phyloP scores from a whole-genome alignment of 2,113 vertebrate species.

The Melanerpes aurifrons region DNA sequence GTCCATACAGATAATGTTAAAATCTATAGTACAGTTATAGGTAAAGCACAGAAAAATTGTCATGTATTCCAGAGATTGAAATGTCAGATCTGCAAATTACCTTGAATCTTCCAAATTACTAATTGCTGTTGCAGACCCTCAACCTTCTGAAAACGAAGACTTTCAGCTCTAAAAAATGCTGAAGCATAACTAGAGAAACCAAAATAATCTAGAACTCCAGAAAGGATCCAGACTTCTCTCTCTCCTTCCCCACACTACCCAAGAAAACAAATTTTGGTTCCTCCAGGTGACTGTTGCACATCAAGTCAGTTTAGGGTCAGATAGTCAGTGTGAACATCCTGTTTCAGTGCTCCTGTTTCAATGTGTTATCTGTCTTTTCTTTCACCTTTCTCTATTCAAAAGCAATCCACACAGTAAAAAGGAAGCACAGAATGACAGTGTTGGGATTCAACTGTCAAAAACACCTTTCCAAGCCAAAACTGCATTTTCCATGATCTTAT shows the following conservation, averaged over 20 bases:
- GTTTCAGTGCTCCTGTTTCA: conserved; percentile 2
- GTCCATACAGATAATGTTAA: not conserved
- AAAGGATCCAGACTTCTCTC: not conserved
- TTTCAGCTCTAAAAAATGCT: not conserved
- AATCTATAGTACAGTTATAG: not conserved
- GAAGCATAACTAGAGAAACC: not conserved
- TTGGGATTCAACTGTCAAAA: conserved; percentile 12
- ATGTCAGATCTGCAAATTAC: not conserved
- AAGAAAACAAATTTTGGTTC: not conserved
- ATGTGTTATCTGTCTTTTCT: not conserved
- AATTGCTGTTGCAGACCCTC: not conserved
- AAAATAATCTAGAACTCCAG: not conserved
- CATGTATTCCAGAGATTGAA: not conserved
- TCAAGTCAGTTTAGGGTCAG: not conserved
- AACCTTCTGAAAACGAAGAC: not conserved
- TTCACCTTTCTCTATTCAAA: not conserved
- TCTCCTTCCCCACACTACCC: not conserved
- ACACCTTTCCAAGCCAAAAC: conserved; percentile 51
- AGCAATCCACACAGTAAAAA: not conserved
- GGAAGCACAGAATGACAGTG: conserved; percentile 19
- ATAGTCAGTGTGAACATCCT: not conserved
- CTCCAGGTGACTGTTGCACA: not conserved
- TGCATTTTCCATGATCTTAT: conserved; percentile 41
- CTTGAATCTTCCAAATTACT: not conserved
- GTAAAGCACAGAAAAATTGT: not conserved